phyloP scores from a whole-genome alignment of 2,888 invertebrate species.

The Conchocele bisecta region DNA sequence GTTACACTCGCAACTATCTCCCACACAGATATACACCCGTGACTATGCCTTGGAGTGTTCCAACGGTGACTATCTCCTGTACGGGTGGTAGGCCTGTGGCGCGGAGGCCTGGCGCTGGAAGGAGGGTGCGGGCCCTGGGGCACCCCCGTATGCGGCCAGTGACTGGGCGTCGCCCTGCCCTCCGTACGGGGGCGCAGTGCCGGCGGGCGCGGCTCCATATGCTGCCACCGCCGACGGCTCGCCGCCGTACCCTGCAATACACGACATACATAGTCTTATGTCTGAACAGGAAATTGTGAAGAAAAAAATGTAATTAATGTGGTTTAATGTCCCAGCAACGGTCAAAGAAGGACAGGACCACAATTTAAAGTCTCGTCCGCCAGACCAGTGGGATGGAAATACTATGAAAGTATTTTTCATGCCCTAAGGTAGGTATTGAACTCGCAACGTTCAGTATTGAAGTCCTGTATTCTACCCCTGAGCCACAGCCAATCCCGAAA shows the following conservation, averaged over 20 bases:
- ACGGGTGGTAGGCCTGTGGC: conserved; percentile 65
- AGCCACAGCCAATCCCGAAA: neutral
- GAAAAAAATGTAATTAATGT: too few species aligned
- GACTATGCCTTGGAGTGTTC: too few species aligned
- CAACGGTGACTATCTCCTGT: conserved; percentile 37
- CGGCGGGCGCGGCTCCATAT: conserved; percentile 37
- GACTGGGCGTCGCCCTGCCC: conserved; percentile 43
- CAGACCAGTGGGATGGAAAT: too few species aligned
- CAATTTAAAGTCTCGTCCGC: too few species aligned
- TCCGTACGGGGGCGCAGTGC: conserved; percentile 42
- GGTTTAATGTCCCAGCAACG: neutral
- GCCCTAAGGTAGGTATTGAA: too few species aligned
- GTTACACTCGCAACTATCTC: too few species aligned
- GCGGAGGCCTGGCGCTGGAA: conserved; percentile 54
- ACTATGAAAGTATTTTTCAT: too few species aligned
- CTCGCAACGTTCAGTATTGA: too few species aligned
- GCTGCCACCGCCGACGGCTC: conserved; percentile 45
- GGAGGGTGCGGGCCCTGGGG: conserved; percentile 44
- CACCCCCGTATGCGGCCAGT: conserved; percentile 43
- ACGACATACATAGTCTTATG: neutral
- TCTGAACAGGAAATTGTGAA: too few species aligned
- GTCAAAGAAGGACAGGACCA: neutral
- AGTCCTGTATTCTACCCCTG: too few species aligned
- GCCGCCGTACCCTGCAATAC: conserved; percentile 50
- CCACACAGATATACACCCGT: too few species aligned